Evolutionary conservation across 2,113 vertebrate genomes (phyloP).

Genomic region (Prunella fulvescens): DNA sequence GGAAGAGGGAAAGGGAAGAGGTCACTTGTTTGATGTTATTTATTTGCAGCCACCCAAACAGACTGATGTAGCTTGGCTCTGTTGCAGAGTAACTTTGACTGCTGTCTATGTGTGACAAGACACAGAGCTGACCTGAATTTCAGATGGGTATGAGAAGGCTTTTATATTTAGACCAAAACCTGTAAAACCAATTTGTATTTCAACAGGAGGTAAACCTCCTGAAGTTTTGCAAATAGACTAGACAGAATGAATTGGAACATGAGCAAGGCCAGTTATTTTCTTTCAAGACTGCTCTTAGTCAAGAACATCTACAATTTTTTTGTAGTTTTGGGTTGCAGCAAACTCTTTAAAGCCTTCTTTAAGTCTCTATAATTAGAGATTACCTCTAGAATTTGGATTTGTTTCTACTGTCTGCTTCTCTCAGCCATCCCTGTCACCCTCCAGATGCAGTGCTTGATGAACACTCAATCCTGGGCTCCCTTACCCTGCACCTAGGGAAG

Average conservation of each 20-base stretch:
- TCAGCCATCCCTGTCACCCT: neutral
- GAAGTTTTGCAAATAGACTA: neutral
- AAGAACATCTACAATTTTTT: neutral
- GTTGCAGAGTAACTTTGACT: neutral
- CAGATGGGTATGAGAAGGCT: neutral
- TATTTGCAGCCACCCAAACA: neutral
- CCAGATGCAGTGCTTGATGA: neutral
- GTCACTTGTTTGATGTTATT: neutral
- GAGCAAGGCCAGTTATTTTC: neutral
- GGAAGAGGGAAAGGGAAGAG: conserved; percentile 1
- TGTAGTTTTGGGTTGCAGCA: neutral
- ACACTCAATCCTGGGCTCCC: neutral
- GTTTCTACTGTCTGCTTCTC: neutral
- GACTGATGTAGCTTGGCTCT: neutral
- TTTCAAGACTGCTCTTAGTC: neutral
- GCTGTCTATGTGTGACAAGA: neutral
- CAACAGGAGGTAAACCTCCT: neutral
- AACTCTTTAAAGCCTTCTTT: neutral
- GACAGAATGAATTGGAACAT: neutral
- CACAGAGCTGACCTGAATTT: neutral
- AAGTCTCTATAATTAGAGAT: neutral
- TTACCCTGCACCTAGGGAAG: neutral
- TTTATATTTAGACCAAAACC: neutral
- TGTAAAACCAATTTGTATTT: neutral
- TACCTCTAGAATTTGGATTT: neutral